Evolutionary conservation across 2,888 invertebrate species (phyloP).

Genomic region (Agrochola macilenta): DNA sequence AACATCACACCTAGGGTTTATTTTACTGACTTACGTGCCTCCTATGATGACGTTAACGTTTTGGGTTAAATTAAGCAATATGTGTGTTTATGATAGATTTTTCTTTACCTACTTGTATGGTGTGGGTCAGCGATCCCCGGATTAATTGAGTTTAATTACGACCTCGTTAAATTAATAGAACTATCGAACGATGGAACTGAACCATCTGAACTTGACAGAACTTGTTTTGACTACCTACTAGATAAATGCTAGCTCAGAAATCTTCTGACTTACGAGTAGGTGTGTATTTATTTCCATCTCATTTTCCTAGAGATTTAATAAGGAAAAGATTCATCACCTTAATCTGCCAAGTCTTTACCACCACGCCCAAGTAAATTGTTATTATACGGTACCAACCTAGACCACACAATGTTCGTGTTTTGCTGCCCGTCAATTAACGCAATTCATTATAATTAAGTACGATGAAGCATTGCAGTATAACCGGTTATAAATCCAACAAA

Average conservation of each 20-base stretch:
- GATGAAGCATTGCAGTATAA: slow-evolving; percentile 16
- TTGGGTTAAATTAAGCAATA: slow-evolving; percentile 9
- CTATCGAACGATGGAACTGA: neutral
- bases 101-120: neutral
- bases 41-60: neutral
- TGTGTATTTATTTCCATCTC: neutral
- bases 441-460: slow-evolving; percentile 37
- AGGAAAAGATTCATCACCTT: neutral
- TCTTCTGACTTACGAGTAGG: neutral
- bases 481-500: slow-evolving; percentile 29
- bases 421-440: slow-evolving; percentile 36
- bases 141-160: slow-evolving; percentile 41
- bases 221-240: neutral
- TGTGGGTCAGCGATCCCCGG: slow-evolving; percentile 21
- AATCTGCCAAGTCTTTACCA: neutral
- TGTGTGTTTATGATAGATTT: neutral
- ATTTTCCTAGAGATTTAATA: neutral
- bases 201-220: neutral
- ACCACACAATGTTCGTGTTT: slow-evolving; percentile 38
- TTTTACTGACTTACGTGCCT: slow-evolving; percentile 3
- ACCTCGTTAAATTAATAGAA: slow-evolving; percentile 8
- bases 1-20: slow-evolving; percentile 10
- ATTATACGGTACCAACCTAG: neutral
- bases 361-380: neutral
- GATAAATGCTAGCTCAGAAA: neutral